These are phyloP conservation scores for Sebastes kiyomatsui DNA, from an alignment of 2,797 vertebrate genomes.

Conservation along the genomic window DNA sequence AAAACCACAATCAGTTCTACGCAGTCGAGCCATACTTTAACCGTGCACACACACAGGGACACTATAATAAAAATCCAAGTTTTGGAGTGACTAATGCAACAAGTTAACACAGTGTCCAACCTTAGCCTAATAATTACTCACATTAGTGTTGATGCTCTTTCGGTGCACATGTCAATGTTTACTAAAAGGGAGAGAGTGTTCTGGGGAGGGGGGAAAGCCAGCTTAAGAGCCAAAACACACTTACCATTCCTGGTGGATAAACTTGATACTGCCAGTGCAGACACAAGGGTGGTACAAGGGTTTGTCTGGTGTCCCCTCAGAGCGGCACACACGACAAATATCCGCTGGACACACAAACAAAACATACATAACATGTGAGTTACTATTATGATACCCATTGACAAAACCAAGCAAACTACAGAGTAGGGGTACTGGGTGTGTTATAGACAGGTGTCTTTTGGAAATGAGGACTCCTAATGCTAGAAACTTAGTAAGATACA, in stretches of 20 bases:
- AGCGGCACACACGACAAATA: constrained; percentile 98
- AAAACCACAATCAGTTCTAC: background rate
- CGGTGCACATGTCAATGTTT: background rate
- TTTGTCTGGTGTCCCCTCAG: constrained; percentile 97
- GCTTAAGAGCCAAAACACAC: constrained; percentile 44
- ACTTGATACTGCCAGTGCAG: constrained; percentile 99
- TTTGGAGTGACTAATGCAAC: background rate
- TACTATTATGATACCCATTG: background rate
- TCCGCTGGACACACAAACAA: constrained; percentile 81
- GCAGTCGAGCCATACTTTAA: background rate
- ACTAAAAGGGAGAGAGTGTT: background rate
- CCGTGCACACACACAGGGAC: background rate
- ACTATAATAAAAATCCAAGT: background rate
- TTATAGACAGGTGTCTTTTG: background rate
- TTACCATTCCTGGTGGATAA: constrained; percentile 99
- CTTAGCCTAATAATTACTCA: background rate
- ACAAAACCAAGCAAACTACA: background rate
- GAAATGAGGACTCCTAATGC: background rate
- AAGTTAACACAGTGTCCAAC: background rate
- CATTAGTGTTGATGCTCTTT: background rate
- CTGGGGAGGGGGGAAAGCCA: background rate
- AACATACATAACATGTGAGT: background rate
- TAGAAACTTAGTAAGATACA: no score
- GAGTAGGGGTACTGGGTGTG: no score
- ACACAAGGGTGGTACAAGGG: constrained; percentile 98